Percentiles rank a stretch among this genome's conserved stretches.
Evolutionary conservation across 1,140 invertebrate genomes (phyloP).

Genomic region (Kradibia gibbosae): DNA sequence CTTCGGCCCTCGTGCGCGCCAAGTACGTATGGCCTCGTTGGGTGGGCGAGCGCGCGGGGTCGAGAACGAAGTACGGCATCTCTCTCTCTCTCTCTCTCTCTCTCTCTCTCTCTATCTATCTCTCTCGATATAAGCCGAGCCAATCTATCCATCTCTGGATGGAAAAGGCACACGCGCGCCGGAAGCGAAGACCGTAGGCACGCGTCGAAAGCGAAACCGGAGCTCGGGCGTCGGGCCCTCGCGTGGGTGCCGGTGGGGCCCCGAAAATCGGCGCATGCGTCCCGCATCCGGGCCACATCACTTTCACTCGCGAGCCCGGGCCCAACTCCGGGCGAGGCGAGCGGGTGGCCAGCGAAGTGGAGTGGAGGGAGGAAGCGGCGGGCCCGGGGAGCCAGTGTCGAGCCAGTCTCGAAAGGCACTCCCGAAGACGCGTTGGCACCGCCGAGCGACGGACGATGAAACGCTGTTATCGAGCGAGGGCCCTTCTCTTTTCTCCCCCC

Average conservation of each 20-base stretch:
- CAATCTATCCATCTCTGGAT: not conserved
- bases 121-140: too few relatives aligned
- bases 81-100: not conserved
- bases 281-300: slow-evolving; percentile 16
- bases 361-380: too few relatives aligned
- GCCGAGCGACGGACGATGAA: not conserved
- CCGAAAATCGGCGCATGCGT: slow-evolving; percentile 16
- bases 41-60: not conserved
- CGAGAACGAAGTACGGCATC: not conserved
- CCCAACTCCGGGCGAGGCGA: too few relatives aligned
- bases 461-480: slow-evolving; percentile 57
- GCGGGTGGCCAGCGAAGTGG: too few relatives aligned
- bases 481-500: slow-evolving; percentile 55
- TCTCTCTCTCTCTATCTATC: too few relatives aligned
- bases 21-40: slow-evolving; percentile 2
- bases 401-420: not conserved
- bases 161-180: not conserved
- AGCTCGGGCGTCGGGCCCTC: not conserved
- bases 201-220: not conserved
- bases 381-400: too few relatives aligned
- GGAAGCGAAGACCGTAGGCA: not conserved
- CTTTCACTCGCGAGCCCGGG: slow-evolving; percentile 56
- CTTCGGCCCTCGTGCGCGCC: not conserved
- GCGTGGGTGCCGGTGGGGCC: slow-evolving; percentile 6
- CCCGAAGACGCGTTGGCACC: not conserved